Evolutionary conservation across 2,888 invertebrate species (phyloP).

Genomic region (Coleophora flavipennella): DNA sequence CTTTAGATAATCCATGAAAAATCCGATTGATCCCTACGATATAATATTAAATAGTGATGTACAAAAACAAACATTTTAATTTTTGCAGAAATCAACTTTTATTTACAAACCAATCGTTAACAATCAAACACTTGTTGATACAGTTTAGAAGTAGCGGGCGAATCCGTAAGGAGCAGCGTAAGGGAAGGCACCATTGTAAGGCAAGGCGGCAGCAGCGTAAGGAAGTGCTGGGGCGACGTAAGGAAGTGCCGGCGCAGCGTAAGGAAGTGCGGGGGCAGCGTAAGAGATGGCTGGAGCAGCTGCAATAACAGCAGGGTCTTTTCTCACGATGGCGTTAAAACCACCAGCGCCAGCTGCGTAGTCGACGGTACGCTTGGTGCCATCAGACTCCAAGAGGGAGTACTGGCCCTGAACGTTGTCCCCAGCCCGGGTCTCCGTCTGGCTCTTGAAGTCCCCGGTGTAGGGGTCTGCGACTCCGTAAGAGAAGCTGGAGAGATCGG

Average conservation of each 20-base stretch:
- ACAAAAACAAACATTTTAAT: constrained; percentile 9
- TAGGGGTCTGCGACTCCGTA: constrained; percentile 71
- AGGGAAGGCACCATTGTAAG: constrained; percentile 18
- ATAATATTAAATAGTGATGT: too few species aligned
- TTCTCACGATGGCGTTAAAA: constrained; percentile 71
- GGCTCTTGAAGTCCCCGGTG: constrained; percentile 72
- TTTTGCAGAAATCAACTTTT: constrained; percentile 18
- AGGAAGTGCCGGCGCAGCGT: constrained; percentile 15
- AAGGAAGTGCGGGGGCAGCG: constrained; percentile 18
- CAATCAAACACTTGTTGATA: constrained; percentile 11
- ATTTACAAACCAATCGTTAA: constrained; percentile 34
- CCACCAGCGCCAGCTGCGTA: constrained; percentile 69
- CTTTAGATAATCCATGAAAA: too few species aligned
- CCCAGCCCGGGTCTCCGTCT: constrained; percentile 62
- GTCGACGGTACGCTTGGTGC: constrained; percentile 67
- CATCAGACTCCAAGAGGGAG: constrained; percentile 68
- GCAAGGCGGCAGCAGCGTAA: constrained; percentile 12
- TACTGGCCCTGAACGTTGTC: constrained; percentile 69
- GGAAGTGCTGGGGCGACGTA: constrained; percentile 13
- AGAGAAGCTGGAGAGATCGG: constrained; percentile 56
- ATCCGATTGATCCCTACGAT: too few species aligned
- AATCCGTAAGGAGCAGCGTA: constrained; percentile 21
- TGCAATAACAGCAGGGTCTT: constrained; percentile 42
- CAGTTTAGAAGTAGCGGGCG: constrained; percentile 27
- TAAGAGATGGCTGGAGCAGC: constrained; percentile 14